Evolutionary conservation across 2,797 vertebrate genomes (phyloP), one percentile per base, ranked within the genome.

Genomic region (Rhynchotus rufescens): DNA sequence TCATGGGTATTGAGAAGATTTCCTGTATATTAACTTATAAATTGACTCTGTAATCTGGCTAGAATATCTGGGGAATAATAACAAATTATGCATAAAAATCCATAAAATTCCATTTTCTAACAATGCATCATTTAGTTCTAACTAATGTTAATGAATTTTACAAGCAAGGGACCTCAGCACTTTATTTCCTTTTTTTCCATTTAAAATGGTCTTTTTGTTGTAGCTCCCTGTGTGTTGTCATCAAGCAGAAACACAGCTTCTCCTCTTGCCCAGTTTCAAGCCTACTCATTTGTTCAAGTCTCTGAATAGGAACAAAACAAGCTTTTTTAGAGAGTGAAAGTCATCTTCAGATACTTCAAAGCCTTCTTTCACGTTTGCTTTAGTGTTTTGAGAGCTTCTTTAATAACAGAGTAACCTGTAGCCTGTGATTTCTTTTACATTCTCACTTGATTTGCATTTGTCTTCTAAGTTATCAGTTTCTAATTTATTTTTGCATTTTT

Each of bases 361-460:
- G 64, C 22, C 4, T 77, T 40, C 22, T 91, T 84, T 91, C 82
- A 84, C 84, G 57, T 86, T 82, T 91, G 47, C 88, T 96, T 73
- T 67, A 95, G 47, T 54, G 32, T 45, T 92, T 94, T 92, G 88
- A 94, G 61, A 91, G n/a, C 28, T 92, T 79, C 67, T 80, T 94
- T 94, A 91, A 83, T 84, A 90, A 34, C 44, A 76, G 17, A 86
- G 19, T 57, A 89, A 95, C 84, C 86, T 90, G 79, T 85, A 92
- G 92, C 67, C 80, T 94, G 87, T 87, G 81, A 79, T 94, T 94
- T 40, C 40, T 40, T 40, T 40, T 86, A 32, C 19, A 62, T 76
- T 83, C 26, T 89, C 8, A 47, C 89, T 92, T 83, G 45, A 66
- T 87, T 87, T 91, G 42, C 22, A 40, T 92, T 93, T 23, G 16